These are phyloP conservation scores for Gnathochromis pfefferi DNA, from an alignment of 2,113 vertebrate species.

Conservation along the genomic window DNA sequence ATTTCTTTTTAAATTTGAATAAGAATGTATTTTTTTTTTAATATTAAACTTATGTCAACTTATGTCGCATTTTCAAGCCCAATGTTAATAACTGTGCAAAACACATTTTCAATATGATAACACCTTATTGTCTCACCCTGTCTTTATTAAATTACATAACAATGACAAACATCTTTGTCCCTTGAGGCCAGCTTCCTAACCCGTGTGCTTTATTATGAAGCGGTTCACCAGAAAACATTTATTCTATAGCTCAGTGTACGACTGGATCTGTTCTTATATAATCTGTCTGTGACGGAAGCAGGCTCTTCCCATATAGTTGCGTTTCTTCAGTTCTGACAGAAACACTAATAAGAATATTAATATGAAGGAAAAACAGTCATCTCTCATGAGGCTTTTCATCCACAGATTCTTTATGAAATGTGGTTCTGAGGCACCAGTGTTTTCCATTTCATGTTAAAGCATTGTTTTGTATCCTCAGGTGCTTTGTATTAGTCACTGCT, in stretches of 20 bases:
- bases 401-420: background rate
- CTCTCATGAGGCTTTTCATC: background rate
- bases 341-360: background rate
- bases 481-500: conserved; percentile 8
- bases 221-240: background rate
- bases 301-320: background rate
- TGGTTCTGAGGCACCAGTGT: background rate
- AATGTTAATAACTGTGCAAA: background rate
- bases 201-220: background rate
- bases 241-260: background rate
- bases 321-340: background rate
- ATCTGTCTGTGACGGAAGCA: background rate
- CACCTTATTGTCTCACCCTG: background rate
- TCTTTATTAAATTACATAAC: background rate
- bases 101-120: background rate
- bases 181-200: background rate
- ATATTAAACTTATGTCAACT: background rate
- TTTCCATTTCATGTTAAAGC: background rate
- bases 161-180: background rate
- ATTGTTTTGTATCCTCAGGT: conserved; percentile 5
- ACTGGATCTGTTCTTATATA: background rate
- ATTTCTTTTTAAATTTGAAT: background rate
- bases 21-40: background rate
- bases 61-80: background rate
- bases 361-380: background rate